Evolutionary conservation across 1,140 invertebrate genomes (phyloP).

Genomic region (Epicauta chinensis): DNA sequence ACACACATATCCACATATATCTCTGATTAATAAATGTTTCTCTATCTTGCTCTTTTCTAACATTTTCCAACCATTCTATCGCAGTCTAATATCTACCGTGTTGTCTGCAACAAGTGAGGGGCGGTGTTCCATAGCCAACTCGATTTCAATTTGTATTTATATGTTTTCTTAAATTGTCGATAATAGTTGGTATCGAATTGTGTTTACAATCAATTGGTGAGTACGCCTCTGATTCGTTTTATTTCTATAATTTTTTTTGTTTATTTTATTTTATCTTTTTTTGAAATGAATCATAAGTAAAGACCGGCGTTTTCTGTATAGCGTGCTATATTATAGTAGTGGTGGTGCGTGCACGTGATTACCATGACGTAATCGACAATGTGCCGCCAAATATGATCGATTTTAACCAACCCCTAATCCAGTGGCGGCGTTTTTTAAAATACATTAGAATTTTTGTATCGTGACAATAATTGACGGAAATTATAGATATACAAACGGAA

Average conservation of each 20-base stretch:
- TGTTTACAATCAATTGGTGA: background rate
- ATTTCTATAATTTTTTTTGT: no score
- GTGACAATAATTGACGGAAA: no score
- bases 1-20: no score
- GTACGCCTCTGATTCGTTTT: no score
- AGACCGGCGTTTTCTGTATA: background rate
- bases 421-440: background rate
- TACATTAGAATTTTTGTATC: background rate
- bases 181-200: background rate
- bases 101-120: conserved; percentile 10
- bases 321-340: no score
- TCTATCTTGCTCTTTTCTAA: no score
- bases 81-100: no score
- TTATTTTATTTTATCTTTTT: no score
- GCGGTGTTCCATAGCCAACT: conserved; percentile 1
- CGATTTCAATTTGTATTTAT: background rate
- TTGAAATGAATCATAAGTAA: no score
- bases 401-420: background rate
- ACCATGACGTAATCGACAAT: background rate
- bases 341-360: background rate
- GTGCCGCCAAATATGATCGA: background rate
- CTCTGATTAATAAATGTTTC: no score
- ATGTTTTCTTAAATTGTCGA: background rate
- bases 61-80: no score
- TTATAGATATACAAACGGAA: no score